phyloP scores from a whole-genome alignment of 1,140 invertebrate genomes.

The Chelonus insularis region DNA sequence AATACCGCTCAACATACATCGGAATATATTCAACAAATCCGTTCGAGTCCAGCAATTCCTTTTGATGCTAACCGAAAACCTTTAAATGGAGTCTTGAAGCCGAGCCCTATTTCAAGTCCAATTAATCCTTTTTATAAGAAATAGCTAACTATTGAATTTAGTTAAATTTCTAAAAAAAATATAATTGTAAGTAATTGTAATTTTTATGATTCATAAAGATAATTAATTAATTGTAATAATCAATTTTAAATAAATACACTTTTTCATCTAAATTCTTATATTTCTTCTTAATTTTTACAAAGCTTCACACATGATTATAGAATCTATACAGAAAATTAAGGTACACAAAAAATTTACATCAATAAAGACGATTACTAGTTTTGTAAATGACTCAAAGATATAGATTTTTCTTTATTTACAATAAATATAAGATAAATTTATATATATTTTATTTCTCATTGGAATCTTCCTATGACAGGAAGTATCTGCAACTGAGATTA shows the following conservation, averaged over 20 bases:
- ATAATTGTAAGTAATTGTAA: not conserved
- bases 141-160: not conserved
- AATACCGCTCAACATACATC: constrained; percentile 69
- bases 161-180: not conserved
- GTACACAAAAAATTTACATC: constrained; percentile 20
- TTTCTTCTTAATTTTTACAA: not conserved
- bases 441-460: not conserved
- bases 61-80: constrained; percentile 72
- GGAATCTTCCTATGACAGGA: constrained; percentile 7
- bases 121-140: constrained; percentile 75
- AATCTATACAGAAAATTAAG: constrained; percentile 8
- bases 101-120: constrained; percentile 67
- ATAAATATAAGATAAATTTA: constrained; percentile 3
- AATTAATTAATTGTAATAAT: not conserved
- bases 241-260: not conserved
- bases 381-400: constrained; percentile 31
- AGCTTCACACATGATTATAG: not conserved
- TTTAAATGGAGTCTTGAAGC: constrained; percentile 69
- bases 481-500: constrained; percentile 14
- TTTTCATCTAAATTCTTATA: not conserved
- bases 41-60: constrained; percentile 71
- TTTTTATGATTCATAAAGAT: not conserved
- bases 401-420: constrained; percentile 23
- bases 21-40: constrained; percentile 71
- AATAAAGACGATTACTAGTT: constrained; percentile 7